A percentile compares a stretch with the other conserved stretches of the same genome.
Conservation (phyloP, 2,888 invertebrate species). For the Xestia sexstrigata region DNA sequence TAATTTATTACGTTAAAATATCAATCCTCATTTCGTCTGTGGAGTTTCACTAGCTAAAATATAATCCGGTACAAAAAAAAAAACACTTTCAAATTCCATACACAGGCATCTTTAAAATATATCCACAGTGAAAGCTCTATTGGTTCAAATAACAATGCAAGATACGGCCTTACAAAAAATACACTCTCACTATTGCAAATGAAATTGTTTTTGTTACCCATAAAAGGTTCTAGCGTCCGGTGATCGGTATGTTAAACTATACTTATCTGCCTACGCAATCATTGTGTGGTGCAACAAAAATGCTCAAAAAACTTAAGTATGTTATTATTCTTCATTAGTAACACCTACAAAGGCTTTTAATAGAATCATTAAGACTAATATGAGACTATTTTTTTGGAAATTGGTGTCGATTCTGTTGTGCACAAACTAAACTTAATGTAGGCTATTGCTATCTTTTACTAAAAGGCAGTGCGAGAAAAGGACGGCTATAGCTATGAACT, state of each 20-base stretch:
- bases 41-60: not conserved
- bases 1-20: not conserved
- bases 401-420: too few relatives aligned
- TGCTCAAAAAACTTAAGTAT: constrained; percentile 43
- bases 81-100: not conserved
- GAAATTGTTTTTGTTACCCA: constrained; percentile 15
- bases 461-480: too few relatives aligned
- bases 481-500: too few relatives aligned
- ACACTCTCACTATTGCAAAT: constrained; percentile 36
- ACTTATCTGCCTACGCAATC: constrained; percentile 60
- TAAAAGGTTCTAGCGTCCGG: constrained; percentile 21
- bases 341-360: constrained; percentile 71
- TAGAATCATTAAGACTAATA: constrained; percentile 45
- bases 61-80: too few relatives aligned
- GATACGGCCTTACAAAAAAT: not conserved
- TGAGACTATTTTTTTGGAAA: constrained; percentile 35
- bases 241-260: constrained; percentile 28
- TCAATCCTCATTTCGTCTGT: not conserved
- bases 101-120: not conserved
- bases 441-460: too few relatives aligned
- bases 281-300: constrained; percentile 42
- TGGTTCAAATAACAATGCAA: not conserved
- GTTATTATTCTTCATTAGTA: constrained; percentile 71
- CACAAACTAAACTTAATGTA: too few relatives aligned
- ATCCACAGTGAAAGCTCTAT: not conserved